phyloP scores from a whole-genome alignment of 2,113 vertebrate species.

The Trichechus manatus region DNA sequence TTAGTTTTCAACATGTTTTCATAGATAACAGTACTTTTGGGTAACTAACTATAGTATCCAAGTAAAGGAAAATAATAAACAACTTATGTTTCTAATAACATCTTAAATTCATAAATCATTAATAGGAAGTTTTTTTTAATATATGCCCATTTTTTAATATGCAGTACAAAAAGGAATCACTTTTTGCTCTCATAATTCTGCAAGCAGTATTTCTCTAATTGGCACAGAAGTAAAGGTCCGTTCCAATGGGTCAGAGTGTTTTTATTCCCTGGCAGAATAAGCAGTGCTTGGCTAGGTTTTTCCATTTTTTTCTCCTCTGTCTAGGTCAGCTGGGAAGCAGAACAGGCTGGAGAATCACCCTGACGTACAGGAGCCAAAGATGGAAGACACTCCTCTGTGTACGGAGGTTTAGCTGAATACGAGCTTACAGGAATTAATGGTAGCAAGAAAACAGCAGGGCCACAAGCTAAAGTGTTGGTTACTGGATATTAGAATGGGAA shows the following conservation, averaged over 20 bases:
- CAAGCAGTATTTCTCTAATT: neutral
- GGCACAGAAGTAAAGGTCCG: neutral
- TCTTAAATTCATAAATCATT: slow-evolving; percentile 38
- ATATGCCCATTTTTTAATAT: neutral
- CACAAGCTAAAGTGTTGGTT: neutral
- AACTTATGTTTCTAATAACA: slow-evolving; percentile 49
- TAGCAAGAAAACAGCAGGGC: neutral
- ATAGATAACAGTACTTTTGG: slow-evolving; percentile 47
- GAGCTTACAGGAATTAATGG: neutral
- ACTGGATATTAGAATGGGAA: neutral
- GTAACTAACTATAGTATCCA: slow-evolving; percentile 26
- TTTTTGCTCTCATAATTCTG: neutral
- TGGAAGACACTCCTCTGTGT: neutral
- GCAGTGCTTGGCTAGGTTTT: neutral
- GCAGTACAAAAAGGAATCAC: neutral
- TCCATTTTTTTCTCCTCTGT: neutral
- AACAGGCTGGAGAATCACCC: neutral
- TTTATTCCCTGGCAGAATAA: neutral
- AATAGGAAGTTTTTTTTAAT: neutral
- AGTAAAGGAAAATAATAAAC: slow-evolving; percentile 39
- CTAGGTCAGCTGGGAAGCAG: neutral
- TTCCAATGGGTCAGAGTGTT: neutral
- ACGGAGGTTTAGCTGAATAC: neutral
- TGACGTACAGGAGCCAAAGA: neutral
- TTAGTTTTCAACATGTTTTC: slow-evolving; percentile 53